Evolutionary conservation across 2,113 vertebrate genomes (phyloP).

Genomic region (Motacilla tschutschensis): DNA sequence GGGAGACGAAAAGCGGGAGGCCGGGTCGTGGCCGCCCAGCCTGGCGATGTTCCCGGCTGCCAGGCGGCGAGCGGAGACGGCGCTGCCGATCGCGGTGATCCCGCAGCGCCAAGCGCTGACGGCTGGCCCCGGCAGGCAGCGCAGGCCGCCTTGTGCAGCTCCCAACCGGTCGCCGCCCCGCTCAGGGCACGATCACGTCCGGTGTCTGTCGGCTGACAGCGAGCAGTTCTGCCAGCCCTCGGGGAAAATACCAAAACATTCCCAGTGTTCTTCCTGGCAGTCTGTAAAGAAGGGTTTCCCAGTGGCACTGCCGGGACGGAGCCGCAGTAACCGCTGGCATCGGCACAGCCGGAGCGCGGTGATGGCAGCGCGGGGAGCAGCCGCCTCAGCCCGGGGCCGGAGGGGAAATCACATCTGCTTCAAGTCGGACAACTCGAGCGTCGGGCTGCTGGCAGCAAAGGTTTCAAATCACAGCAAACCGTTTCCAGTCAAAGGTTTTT

Average conservation of each 20-base stretch:
- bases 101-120: background rate
- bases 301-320: background rate
- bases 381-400: background rate
- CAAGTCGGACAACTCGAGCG: too few relatives aligned
- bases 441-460: background rate
- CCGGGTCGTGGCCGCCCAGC: background rate
- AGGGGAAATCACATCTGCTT: background rate
- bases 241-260: fast-evolving
- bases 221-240: background rate
- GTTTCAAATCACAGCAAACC: too few relatives aligned
- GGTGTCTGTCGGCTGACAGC: background rate
- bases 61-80: background rate
- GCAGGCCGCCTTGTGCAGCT: background rate
- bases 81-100: background rate
- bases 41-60: background rate
- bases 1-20: background rate
- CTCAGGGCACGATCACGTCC: background rate
- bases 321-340: fast-evolving
- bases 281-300: too few relatives aligned
- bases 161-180: background rate
- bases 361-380: background rate
- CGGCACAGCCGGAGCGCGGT: background rate
- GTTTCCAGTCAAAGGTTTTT: background rate
- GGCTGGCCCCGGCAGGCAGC: background rate
- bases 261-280: fast-evolving